Conservation (phyloP, 92 coral and sea anemone genomes). For the Parazoanthus darwini region DNA sequence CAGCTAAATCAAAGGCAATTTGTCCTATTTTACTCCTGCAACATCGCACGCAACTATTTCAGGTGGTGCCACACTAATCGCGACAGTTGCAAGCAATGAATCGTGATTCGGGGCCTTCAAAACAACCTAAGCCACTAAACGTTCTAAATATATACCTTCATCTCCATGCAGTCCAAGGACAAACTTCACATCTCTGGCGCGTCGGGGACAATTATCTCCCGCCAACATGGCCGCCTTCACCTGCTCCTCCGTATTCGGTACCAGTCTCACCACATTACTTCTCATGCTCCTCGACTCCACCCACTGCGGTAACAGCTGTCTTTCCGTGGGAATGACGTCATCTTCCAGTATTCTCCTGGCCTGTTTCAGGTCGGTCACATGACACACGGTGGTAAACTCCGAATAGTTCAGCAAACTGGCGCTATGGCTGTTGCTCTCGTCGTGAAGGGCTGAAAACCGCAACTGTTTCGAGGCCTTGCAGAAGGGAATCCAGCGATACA, state of each 20-base stretch:
- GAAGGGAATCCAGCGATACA: neutral
- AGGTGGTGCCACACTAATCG: neutral
- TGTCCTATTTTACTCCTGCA: too few relatives aligned
- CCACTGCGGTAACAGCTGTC: neutral
- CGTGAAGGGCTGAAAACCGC: conserved; percentile 1
- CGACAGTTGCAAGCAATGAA: too few relatives aligned
- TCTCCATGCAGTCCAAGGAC: conserved; percentile 11
- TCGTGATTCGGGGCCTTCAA: too few relatives aligned
- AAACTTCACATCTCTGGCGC: conserved; percentile 14
- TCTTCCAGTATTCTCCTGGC: conserved; percentile 43
- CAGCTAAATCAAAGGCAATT: too few relatives aligned
- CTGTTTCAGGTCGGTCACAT: conserved; percentile 22
- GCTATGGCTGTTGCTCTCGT: neutral
- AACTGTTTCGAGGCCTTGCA: conserved; percentile 1
- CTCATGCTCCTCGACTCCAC: neutral
- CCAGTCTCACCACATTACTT: conserved; percentile 24
- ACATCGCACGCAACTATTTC: too few relatives aligned
- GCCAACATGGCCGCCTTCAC: neutral
- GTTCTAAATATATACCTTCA: conserved; percentile 16
- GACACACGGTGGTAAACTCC: conserved; percentile 28
- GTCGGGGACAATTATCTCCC: neutral
- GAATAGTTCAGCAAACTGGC: conserved; percentile 11
- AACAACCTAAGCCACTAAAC: neutral
- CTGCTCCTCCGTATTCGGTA: conserved; percentile 30
- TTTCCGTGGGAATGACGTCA: conserved; percentile 14